These are phyloP conservation scores for Solenopsis fugax DNA, from an alignment of 1,140 invertebrate species.

Conservation along the genomic window DNA sequence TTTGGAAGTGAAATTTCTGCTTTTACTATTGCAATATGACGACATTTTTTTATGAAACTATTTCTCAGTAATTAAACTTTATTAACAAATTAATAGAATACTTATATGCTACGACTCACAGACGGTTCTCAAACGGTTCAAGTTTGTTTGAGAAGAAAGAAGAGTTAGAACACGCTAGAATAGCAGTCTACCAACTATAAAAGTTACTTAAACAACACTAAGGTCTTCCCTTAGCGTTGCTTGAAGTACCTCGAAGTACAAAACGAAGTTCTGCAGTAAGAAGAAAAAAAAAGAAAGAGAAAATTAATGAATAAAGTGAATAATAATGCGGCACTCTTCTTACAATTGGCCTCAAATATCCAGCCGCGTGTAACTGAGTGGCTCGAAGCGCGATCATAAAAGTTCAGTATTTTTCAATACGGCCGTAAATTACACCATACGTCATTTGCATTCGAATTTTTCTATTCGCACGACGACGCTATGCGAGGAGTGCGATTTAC, in stretches of 20 bases:
- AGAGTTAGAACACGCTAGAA: not conserved
- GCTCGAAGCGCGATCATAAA: conserved; percentile 34
- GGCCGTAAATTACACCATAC: conserved; percentile 52
- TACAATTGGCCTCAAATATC: not conserved
- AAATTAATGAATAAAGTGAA: conserved; percentile 9
- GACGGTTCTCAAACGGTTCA: not conserved
- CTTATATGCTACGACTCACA: not conserved
- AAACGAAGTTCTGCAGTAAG: not conserved
- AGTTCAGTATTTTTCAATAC: conserved; percentile 31
- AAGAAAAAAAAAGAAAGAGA: not conserved
- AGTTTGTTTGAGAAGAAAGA: not conserved
- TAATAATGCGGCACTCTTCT: not conserved
- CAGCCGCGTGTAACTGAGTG: not conserved
- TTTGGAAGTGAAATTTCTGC: not conserved
- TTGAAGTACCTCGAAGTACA: not conserved
- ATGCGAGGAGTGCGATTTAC: not conserved
- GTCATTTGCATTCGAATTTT: conserved; percentile 62
- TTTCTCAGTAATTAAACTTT: not conserved
- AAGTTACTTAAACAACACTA: not conserved
- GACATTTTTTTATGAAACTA: not conserved
- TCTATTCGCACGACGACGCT: conserved; percentile 14
- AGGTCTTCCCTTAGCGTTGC: not conserved
- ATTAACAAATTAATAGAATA: not conserved
- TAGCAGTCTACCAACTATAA: not conserved
- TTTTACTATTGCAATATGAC: not conserved